These are phyloP conservation scores for Syrphus vitripennis DNA, from an alignment of 2,888 invertebrate species.

Conservation along the genomic window DNA sequence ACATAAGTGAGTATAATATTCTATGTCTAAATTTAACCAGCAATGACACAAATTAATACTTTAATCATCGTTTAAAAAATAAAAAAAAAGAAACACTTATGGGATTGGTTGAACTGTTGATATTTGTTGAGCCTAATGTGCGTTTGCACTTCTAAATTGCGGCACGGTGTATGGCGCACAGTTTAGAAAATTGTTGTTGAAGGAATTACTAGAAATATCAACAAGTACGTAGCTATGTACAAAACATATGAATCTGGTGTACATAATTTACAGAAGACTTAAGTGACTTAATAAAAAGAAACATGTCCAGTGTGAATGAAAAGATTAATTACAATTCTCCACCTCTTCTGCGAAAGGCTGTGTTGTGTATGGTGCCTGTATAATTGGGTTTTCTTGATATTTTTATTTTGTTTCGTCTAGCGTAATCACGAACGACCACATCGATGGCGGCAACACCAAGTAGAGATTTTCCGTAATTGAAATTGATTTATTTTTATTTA, in stretches of 20 bases:
- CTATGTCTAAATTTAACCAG: background rate
- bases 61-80: background rate
- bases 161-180: background rate
- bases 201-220: background rate
- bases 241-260: too few relatives aligned
- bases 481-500: slow-evolving; percentile 1
- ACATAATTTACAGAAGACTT: slow-evolving; percentile 2
- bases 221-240: too few relatives aligned
- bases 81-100: background rate
- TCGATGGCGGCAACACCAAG: background rate
- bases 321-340: slow-evolving; percentile 58
- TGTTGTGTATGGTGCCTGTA: too few relatives aligned
- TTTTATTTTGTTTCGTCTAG: background rate
- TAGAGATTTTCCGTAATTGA: slow-evolving; percentile 6
- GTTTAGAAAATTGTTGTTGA: background rate
- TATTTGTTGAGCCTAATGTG: background rate
- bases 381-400: background rate
- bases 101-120: background rate
- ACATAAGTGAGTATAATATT: too few relatives aligned
- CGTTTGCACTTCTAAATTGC: background rate
- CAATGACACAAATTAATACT: background rate
- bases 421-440: background rate
- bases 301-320: slow-evolving; percentile 48
- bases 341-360: background rate
- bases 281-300: slow-evolving; percentile 38